Conservation (phyloP, 2,113 vertebrate genomes). For the Petromus typicus region DNA sequence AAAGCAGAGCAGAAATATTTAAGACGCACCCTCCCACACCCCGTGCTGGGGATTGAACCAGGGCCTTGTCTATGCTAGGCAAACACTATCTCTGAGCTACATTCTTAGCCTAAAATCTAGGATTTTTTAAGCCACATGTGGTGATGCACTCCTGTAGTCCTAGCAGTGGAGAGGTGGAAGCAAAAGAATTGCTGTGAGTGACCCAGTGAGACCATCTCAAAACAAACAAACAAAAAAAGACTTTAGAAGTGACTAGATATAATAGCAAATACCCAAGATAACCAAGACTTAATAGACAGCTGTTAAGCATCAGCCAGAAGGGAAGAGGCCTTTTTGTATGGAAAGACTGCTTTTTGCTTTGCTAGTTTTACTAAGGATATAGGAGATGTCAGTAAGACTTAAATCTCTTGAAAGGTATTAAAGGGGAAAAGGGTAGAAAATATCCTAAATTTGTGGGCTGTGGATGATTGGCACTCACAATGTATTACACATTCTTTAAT, state of each 20-base stretch:
- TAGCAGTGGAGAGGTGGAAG: not conserved
- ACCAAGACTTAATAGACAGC: slow-evolving; percentile 5
- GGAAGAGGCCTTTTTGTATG: not conserved
- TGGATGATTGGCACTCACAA: not conserved
- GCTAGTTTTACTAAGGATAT: slow-evolving; percentile 27
- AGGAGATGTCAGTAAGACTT: not conserved
- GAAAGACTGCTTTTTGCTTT: slow-evolving; percentile 38
- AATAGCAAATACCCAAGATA: not conserved
- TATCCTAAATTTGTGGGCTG: not conserved
- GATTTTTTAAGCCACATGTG: not conserved
- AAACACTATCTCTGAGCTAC: not conserved
- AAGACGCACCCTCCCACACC: not conserved
- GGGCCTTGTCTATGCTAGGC: not conserved
- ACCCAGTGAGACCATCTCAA: not conserved
- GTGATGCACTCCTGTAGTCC: not conserved
- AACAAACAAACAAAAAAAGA: not conserved
- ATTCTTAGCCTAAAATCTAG: not conserved
- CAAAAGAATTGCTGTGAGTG: not conserved
- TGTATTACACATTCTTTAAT: not conserved
- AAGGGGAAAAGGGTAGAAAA: not conserved
- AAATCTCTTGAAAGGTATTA: not conserved
- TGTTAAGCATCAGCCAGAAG: not conserved
- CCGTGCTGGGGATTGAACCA: not conserved
- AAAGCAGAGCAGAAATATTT: not conserved
- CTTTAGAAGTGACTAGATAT: not conserved